These are phyloP conservation scores for Neodon shergylaensis DNA, from an alignment of 2,113 vertebrate genomes.

Conservation along the genomic window DNA sequence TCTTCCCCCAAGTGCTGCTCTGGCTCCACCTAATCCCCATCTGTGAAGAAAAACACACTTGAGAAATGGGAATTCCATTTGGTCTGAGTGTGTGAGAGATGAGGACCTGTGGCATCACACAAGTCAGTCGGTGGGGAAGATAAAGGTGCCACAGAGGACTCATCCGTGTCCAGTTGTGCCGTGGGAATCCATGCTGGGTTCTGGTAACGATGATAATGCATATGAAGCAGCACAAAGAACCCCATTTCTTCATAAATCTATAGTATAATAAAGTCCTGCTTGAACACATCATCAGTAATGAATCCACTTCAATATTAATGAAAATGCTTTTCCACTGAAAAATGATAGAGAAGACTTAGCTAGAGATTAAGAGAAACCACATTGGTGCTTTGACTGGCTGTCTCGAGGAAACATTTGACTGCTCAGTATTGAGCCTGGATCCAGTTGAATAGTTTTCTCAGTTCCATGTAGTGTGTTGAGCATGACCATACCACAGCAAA, in stretches of 20 bases:
- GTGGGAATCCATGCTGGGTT: background rate
- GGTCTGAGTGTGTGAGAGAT: background rate
- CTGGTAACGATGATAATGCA: background rate
- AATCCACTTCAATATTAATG: slow-evolving; percentile 14
- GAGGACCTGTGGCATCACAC: background rate
- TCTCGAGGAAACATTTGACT: background rate
- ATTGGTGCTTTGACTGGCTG: background rate
- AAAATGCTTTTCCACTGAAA: slow-evolving; percentile 6
- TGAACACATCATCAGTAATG: background rate
- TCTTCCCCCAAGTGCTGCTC: background rate
- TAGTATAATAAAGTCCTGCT: background rate
- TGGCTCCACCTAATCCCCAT: background rate
- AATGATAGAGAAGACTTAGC: background rate
- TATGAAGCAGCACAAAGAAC: slow-evolving; percentile 18
- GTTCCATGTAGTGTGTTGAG: slow-evolving; percentile 15
- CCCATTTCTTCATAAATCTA: background rate
- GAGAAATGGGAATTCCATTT: background rate
- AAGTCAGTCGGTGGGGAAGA: background rate
- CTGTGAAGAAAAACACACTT: background rate
- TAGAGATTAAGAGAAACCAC: background rate
- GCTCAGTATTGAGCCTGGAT: background rate
- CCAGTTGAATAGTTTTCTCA: slow-evolving; percentile 8
- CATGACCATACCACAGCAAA: background rate
- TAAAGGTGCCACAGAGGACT: background rate
- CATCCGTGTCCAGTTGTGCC: background rate